phyloP scores from a whole-genome alignment of 2,888 invertebrate species.

The Diarsia brunnea region DNA sequence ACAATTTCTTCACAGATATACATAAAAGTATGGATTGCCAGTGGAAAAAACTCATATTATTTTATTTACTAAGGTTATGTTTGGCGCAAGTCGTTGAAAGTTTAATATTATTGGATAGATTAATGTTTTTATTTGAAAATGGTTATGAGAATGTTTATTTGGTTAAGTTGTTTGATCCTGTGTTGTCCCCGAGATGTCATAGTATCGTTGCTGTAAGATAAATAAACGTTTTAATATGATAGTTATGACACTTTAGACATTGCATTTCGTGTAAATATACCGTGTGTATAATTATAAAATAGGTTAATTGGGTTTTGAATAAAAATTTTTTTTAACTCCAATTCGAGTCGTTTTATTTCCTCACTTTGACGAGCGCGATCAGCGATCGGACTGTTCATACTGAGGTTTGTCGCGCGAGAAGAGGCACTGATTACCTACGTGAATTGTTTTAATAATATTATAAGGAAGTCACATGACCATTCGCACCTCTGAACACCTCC shows the following conservation, averaged over 20 bases:
- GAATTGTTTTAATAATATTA: too few relatives aligned
- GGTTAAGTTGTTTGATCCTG: conserved; percentile 95
- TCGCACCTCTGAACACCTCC: too few relatives aligned
- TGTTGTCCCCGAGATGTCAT: conserved; percentile 96
- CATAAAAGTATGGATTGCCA: conserved; percentile 75
- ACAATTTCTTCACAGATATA: conserved; percentile 72
- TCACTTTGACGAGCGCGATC: neutral
- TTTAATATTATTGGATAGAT: conserved; percentile 95
- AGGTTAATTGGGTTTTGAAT: conserved; percentile 3
- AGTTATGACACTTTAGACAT: neutral
- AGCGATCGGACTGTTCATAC: neutral
- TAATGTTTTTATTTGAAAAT: conserved; percentile 94
- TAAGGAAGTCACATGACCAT: too few relatives aligned
- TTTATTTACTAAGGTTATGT: conserved; percentile 94
- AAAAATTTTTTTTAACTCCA: conserved; percentile 3
- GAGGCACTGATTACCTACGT: too few relatives aligned
- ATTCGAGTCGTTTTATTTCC: neutral
- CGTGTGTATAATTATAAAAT: neutral
- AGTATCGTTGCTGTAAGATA: conserved; percentile 92
- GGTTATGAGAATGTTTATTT: conserved; percentile 90
- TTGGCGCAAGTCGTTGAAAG: conserved; percentile 95
- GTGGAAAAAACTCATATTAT: conserved; percentile 92
- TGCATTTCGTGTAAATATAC: neutral
- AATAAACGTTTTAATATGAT: neutral
- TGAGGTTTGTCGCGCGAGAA: neutral